Base-by-base conservation (phyloP, 2,888 invertebrate species). In the Pollenia griseotomentosa region DNA sequence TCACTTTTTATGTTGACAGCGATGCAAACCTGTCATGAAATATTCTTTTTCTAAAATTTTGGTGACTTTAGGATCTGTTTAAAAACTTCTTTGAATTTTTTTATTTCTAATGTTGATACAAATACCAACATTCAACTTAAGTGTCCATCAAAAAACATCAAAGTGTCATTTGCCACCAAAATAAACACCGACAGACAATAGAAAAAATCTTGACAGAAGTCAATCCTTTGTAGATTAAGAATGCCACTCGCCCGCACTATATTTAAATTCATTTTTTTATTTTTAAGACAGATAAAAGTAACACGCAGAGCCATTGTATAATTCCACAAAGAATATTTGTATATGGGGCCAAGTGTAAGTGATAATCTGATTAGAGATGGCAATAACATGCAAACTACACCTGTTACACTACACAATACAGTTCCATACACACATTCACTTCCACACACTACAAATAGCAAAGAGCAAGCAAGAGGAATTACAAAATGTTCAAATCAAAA, bases 301-400 rank as follows among this genome's bases (percentile, higher is more conserved):
- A 84, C 87, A 87, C 87, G 87, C 87, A 84, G 87, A 79, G 87
- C 51, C 59, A 82, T 87, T 84, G 87, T 84, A 61, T 80, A 23
- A 55, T 51, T 59, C 46, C 19, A 40, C 12, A 59, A n/a, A 66
- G 44, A 73, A 51, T 51, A 51, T 65, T 78, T 84, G 68, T 19
- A 40, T 73, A 65, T 14, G 33, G 46, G 74, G 42, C 53, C 77
- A 73, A 74, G 68, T 74, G 53, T 48, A 55, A 77, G 68, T 82
- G 75, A 59, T 84, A 87, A 87, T 84, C 87, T 84, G 87, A 87
- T 87, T 84, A 87, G 87, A 87, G 74, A 57, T 59, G 81, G 81
- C 81, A 82, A 84, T 84, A 81, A 73, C 87, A 87, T 84, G 87
- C 73, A 84, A 68, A 61, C 78, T 84, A 84, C 87, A 87, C 87